These are phyloP conservation scores for Acropternis orthonyx DNA, from an alignment of 2,797 vertebrate species.

Conservation along the genomic window DNA sequence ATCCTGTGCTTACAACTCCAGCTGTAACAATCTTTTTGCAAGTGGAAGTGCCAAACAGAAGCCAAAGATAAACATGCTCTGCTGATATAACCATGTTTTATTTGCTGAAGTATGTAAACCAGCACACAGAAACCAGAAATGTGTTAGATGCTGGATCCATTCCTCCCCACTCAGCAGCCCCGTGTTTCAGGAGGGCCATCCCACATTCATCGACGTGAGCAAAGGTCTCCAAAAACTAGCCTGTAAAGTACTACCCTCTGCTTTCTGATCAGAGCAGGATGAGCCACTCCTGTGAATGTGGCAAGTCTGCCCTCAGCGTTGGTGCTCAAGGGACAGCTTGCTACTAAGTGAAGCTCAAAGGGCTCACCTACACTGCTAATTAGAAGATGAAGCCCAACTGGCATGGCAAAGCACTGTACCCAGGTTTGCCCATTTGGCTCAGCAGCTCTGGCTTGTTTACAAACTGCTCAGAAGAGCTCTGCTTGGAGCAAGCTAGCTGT, in stretches of 20 bases:
- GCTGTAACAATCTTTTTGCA: constrained; percentile 54
- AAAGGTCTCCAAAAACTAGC: background rate
- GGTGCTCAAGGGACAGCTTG: background rate
- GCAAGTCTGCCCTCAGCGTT: rapidly evolving
- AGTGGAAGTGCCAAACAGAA: constrained; percentile 52
- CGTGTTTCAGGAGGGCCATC: background rate
- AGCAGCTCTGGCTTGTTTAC: background rate
- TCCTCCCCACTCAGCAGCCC: background rate
- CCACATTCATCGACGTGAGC: rapidly evolving
- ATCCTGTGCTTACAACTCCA: constrained; percentile 37
- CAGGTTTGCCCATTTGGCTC: background rate
- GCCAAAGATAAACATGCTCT: constrained; percentile 49
- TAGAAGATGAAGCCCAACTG: background rate
- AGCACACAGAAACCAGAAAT: background rate
- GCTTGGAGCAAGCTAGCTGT: background rate
- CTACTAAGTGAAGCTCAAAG: background rate
- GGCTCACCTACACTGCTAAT: background rate
- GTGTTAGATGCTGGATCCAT: background rate
- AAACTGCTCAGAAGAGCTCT: background rate
- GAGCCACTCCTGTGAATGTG: background rate
- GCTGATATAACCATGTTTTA: constrained; percentile 13
- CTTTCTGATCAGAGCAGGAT: background rate
- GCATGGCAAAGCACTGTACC: background rate
- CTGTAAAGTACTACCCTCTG: rapidly evolving
- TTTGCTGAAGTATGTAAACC: background rate